These are phyloP conservation scores for Sebastes oblongus DNA, from an alignment of 2,797 vertebrate genomes.

Conservation along the genomic window DNA sequence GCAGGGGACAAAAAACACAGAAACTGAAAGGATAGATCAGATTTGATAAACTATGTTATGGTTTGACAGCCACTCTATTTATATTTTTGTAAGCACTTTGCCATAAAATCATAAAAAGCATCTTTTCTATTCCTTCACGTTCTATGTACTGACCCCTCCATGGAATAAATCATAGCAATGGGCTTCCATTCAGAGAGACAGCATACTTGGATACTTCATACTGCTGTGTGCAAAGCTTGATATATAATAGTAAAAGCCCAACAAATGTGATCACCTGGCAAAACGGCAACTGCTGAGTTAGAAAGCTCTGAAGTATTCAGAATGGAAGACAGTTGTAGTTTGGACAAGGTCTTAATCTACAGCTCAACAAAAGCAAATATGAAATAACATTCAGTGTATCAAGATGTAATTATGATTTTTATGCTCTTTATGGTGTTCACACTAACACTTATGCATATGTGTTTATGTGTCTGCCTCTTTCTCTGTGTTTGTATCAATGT, in stretches of 20 bases:
- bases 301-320: conserved; percentile 30
- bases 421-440: neutral
- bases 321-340: conserved; percentile 24
- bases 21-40: conserved; percentile 16
- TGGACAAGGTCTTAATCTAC: neutral
- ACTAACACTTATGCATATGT: conserved; percentile 22
- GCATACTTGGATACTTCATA: conserved; percentile 29
- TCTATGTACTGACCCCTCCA: conserved; percentile 27
- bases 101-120: neutral
- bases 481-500: conserved; percentile 30
- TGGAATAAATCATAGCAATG: conserved; percentile 24
- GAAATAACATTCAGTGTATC: neutral
- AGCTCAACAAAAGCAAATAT: neutral
- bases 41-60: neutral
- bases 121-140: neutral
- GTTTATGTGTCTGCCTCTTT: conserved; percentile 17
- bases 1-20: conserved; percentile 8
- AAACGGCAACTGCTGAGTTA: neutral
- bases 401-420: neutral
- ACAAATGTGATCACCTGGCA: neutral
- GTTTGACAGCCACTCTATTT: neutral
- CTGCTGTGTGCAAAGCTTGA: neutral
- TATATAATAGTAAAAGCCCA: neutral
- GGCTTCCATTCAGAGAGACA: conserved; percentile 38
- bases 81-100: neutral